phyloP scores from a whole-genome alignment of 2,797 vertebrate genomes.

The Syngnathus acus region DNA sequence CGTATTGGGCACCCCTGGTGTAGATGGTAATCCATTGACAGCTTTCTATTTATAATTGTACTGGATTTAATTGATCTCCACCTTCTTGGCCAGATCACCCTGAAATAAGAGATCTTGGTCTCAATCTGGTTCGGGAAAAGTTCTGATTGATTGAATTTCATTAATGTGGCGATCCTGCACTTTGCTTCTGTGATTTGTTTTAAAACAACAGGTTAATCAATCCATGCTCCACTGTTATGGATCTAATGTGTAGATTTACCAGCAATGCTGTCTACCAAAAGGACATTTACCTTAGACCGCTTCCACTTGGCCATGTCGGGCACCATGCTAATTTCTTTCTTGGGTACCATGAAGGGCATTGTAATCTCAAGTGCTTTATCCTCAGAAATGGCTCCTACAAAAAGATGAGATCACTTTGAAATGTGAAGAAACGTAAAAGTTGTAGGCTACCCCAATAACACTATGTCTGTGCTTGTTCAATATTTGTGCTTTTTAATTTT shows the following conservation, averaged over 20 bases:
- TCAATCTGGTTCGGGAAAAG: too few relatives aligned
- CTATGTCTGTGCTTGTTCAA: neutral
- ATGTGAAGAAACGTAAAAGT: neutral
- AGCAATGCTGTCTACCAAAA: too few relatives aligned
- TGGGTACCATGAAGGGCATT: conserved; percentile 79
- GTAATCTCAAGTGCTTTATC: conserved; percentile 58
- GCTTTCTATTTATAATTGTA: neutral
- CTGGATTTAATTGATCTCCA: neutral
- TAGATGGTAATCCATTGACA: neutral
- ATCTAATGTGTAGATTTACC: neutral
- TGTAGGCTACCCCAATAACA: neutral
- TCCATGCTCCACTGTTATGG: neutral
- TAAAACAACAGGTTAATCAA: neutral
- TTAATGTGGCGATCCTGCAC: neutral
- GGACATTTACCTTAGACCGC: conserved; percentile 74
- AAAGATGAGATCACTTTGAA: neutral
- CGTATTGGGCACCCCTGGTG: too few relatives aligned
- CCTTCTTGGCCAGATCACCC: too few relatives aligned
- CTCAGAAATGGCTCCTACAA: conserved; percentile 72
- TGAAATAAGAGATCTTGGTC: too few relatives aligned
- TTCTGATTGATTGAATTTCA: neutral
- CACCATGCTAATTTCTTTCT: conserved; percentile 90
- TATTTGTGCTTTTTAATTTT: neutral
- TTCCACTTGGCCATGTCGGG: conserved; percentile 97
- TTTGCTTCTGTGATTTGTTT: neutral